Percentiles rank a stretch among this genome's conserved stretches.
Conservation (phyloP, 92 coral and sea anemone genomes). For the Nematostella vectensis region DNA sequence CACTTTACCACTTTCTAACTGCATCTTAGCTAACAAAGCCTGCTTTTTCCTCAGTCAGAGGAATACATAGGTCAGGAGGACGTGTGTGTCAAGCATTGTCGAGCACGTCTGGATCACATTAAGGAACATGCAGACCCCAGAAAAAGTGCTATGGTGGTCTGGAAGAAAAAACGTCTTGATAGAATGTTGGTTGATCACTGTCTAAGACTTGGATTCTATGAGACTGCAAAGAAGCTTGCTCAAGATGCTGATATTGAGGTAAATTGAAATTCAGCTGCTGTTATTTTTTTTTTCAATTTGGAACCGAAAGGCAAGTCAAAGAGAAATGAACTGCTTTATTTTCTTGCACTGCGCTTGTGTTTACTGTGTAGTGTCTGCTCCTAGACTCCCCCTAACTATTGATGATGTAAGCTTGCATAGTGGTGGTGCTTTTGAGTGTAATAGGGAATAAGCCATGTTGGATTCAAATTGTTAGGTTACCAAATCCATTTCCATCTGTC, state of each 20-base stretch:
- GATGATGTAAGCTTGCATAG: too few relatives aligned
- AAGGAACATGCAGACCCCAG: conserved; percentile 86
- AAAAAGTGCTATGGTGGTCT: conserved; percentile 73
- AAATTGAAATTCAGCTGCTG: neutral
- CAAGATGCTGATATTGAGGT: conserved; percentile 91
- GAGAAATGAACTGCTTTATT: neutral
- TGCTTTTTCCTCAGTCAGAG: too few relatives aligned
- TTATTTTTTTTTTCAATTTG: neutral
- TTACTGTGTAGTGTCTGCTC: too few relatives aligned
- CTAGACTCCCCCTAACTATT: too few relatives aligned
- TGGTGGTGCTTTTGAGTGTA: too few relatives aligned
- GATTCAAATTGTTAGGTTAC: too few relatives aligned
- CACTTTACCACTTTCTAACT: too few relatives aligned
- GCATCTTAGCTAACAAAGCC: too few relatives aligned
- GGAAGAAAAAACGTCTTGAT: conserved; percentile 95
- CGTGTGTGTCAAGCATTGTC: conserved; percentile 75
- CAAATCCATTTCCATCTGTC: too few relatives aligned
- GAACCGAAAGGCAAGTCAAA: too few relatives aligned
- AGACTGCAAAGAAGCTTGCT: conserved; percentile 83
- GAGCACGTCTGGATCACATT: conserved; percentile 82
- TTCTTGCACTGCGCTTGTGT: too few relatives aligned
- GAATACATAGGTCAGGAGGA: conserved; percentile 92
- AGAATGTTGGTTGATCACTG: conserved; percentile 96
- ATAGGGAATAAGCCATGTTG: too few relatives aligned
- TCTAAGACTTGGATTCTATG: conserved; percentile 84